Evolutionary conservation across 1,140 invertebrate species (phyloP), one percentile per base, ranked within the genome.

Genomic region (Agrilus planipennis): DNA sequence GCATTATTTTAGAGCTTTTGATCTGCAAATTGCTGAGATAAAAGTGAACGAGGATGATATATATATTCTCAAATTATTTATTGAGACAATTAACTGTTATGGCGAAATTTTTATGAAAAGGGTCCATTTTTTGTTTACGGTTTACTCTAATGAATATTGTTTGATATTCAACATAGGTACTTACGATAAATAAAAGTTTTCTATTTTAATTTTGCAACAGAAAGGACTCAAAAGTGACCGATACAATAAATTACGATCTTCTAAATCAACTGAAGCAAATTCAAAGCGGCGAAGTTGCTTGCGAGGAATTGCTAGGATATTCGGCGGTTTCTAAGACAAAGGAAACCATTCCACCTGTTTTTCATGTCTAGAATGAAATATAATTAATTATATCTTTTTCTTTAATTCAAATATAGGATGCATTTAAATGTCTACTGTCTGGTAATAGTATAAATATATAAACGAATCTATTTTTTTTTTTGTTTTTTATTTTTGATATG

Each of bases 201-300:
- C 29, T n/a, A n/a, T n/a, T n/a, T 31, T n/a, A 27, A 12, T 35
- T 42, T 10, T 54, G 47, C 67, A 64, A 17, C 63, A 84, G 82
- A 50, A 68, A 88, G 57, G 93, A 99, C 64, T 94, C 93, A 0
- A 69, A 83, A 29, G 84, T 99, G 3, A 75, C 73, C 2, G 87
- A 97, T 49, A 66, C 71, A 42, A 94, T 96, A 36, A 90, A 89
- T 57, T 99, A 96, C 60, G 95, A 99, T 68, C 64, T 99, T 19
- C 57, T 98, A 29, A 81, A 78, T 53, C 79, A 75, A 22, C 74
- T 85, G 16, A 65, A 81, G 52, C 68, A 70, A 15, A 84, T 93
- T 17, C 78, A 84, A 58, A 70, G 71, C 31, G 85, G 85, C n/a
- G 67, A 71, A 35, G 58, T 78, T 15, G 58, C 77, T 2, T 87